Evolutionary conservation across 2,113 vertebrate genomes (phyloP), one percentile per base, ranked within the genome.

Genomic region (Sander lucioperca): DNA sequence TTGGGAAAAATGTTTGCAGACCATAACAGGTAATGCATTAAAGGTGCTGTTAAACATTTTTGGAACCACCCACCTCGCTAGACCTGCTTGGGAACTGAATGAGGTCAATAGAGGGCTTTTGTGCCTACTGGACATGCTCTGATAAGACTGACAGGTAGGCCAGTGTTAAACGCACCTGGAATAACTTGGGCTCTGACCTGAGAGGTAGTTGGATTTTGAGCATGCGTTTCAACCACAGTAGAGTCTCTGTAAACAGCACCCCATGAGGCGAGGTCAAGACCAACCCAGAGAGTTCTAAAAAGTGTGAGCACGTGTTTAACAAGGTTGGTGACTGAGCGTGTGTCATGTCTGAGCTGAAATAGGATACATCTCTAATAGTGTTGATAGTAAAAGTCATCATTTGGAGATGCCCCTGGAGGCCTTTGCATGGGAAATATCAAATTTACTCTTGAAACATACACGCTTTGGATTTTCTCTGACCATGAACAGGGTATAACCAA

Each of bases 1-100:
- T 86, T 65, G 56, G 47, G 63, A 65, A 76, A 84, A 87, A 88
- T 85, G 88, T 90, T 91, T 89, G 78, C 84, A 93, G 88, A 82
- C 82, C 85, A 86, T 89, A 74, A 77, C 83, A 86, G 82, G 82
- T 66, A 75, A 87, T 79, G 74, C 86, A 87, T 86, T 85, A 69
- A 85, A 83, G 78, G 73, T 80, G 62, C 72, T 53, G 76, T 76
- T 80, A 80, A 90, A 87, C 70, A 59, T 54, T 89, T 86, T 82
- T 56, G 36, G 69, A 87, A 83, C 77, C 82, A 83, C 87, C 82
- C 81, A 85, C 76, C 80, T 86, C 0, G 45, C 15, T 53, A 78
- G 57, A 74, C 39, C 53, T 53, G 61, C 81, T 70, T 90, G 69
- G 82, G 76, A 82, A 84, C 71, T 79, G 65, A 66, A 47, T 30